phyloP scores from a whole-genome alignment of 2,113 vertebrate species.

The Dolichallabes microphthalmus region DNA sequence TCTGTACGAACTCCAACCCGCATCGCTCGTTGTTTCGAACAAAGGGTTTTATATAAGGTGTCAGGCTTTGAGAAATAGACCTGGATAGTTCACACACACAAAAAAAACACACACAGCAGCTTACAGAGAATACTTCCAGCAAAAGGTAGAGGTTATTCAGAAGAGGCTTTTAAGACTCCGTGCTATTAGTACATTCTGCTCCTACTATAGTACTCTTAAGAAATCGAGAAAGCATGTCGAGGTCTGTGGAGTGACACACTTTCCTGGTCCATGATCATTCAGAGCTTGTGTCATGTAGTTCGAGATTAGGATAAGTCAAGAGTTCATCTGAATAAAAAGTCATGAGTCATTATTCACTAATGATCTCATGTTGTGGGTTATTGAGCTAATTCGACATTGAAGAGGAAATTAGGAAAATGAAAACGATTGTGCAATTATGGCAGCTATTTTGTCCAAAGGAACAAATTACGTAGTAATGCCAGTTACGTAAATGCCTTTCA shows the following conservation, averaged over 20 bases:
- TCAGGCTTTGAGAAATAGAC: not conserved
- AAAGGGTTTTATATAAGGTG: not conserved
- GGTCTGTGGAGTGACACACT: not conserved
- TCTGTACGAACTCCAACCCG: not conserved
- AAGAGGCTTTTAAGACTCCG: not conserved
- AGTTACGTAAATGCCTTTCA: not conserved
- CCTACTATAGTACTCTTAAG: no score
- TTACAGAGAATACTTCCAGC: not conserved
- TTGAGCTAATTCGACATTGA: not conserved
- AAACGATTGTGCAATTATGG: not conserved
- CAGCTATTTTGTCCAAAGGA: not conserved
- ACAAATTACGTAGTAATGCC: not conserved
- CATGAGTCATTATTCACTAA: not conserved
- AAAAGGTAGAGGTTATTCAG: not conserved
- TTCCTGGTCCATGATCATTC: not conserved
- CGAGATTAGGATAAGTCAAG: not conserved
- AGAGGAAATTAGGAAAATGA: not conserved
- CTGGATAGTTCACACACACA: not conserved
- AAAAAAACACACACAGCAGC: not conserved
- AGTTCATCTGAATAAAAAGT: not conserved
- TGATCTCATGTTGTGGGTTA: not conserved
- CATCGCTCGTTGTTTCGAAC: not conserved
- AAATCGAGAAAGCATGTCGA: not conserved
- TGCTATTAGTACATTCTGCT: not conserved
- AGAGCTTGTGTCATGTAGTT: not conserved